Base-by-base conservation (phyloP, 2,888 invertebrate genomes). In the Nomada ruficornis region DNA sequence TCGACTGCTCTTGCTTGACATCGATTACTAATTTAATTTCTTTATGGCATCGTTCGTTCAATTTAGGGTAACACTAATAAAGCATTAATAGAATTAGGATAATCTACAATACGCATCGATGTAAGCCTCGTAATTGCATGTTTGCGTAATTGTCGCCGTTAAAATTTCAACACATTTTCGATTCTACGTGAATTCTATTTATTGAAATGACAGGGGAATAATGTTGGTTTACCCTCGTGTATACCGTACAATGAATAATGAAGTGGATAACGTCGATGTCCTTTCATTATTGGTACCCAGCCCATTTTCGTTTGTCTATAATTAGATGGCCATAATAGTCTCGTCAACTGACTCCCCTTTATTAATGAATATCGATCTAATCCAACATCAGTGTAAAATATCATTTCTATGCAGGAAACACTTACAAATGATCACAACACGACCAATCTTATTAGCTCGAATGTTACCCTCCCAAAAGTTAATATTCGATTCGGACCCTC, bases 1-100 rank as follows among this genome's bases (percentile, higher is more conserved):
- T 44, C 18, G 10, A 7, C n/a, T 47, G 29, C 1, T 47, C 57
- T 57, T 69, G 60, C 20, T 29, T 75, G 42, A 2, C 44, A n/a
- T 54, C 15, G 42, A 23, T 11, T n/a, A 26, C 42, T n/a, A 13
- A 23, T 42, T 18, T 11, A 13, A 15, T 47, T 50, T 68, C n/a
- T 50, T 68, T 36, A 10, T n/a, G n/a, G n/a, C 47, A 18, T 2
- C 20, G 18, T 13, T 60, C 15, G n/a, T 20, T 73, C 55, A n/a
- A 29, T 47, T 74, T 20, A 3, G 9, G 23, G 29, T 9, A 18
- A 67, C 55, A 23, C 1, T n/a, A 13, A 44, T 55, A 20, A 64
- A 73, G 71, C 55, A 3, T n/a, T 15, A 18, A 76, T 18, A 9
- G 20, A 47, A 36, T 47, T 54, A 36, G n/a, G 47, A n/a, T 70